Percentiles rank a stretch among this genome's conserved stretches.
Evolutionary conservation across 1,140 invertebrate species (phyloP).

Genomic region (Magallana angulata): DNA sequence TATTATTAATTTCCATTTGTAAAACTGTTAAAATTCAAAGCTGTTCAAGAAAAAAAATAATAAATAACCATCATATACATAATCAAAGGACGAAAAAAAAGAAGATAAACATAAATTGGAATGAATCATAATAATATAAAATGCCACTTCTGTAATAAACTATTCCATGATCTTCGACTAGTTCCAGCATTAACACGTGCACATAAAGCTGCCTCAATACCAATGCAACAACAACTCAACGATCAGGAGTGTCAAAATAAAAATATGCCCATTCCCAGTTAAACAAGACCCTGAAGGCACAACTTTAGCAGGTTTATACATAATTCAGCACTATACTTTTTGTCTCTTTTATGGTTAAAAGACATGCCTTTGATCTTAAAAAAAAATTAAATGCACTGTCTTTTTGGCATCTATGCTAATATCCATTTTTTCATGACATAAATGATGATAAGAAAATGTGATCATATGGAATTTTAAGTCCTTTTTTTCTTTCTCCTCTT

Average conservation of each 20-base stretch:
- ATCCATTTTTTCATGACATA: neutral
- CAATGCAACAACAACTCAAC: constrained; percentile 7
- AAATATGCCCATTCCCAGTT: constrained; percentile 9
- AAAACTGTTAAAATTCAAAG: neutral
- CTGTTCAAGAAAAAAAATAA: neutral
- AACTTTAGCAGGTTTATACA: constrained; percentile 8
- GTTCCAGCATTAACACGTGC: constrained; percentile 4
- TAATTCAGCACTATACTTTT: neutral
- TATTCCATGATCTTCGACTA: constrained; percentile 15
- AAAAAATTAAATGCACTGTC: neutral
- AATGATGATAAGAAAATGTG: neutral
- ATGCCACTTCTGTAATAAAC: neutral
- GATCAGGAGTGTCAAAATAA: constrained; percentile 2
- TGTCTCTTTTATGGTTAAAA: too few relatives aligned
- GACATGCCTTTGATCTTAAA: too few relatives aligned
- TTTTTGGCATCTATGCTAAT: neutral
- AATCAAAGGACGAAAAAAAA: constrained; percentile 3
- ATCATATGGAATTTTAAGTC: neutral
- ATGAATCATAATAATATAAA: constrained; percentile 21
- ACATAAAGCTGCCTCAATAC: constrained; percentile 16
- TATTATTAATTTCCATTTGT: neutral
- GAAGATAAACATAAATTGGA: neutral
- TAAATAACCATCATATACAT: neutral
- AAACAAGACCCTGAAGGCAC: neutral
- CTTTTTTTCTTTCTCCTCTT: neutral